These are phyloP conservation scores for Caranx melampygus DNA, from an alignment of 2,113 vertebrate species.

Conservation along the genomic window DNA sequence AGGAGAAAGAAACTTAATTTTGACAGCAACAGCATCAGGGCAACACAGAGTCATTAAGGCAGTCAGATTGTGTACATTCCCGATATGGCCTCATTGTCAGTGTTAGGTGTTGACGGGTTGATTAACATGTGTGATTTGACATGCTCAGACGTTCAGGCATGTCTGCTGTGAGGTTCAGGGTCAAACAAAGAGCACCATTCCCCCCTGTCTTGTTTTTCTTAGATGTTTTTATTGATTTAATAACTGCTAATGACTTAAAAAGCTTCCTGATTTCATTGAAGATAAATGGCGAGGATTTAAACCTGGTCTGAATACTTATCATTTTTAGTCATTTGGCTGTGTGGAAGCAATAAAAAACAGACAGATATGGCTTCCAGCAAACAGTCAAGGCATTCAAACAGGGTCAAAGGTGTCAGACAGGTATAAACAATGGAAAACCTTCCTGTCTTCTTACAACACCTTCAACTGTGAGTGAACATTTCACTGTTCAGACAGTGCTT, in stretches of 20 bases:
- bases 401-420: neutral
- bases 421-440: neutral
- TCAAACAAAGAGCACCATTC: slow-evolving; percentile 26
- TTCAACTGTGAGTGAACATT: neutral
- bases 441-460: neutral
- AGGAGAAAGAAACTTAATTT: slow-evolving; percentile 43
- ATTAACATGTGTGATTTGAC: slow-evolving; percentile 26
- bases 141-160: slow-evolving; percentile 26
- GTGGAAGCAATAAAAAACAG: neutral
- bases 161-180: slow-evolving; percentile 45
- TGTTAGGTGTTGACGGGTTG: slow-evolving; percentile 40
- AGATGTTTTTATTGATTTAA: slow-evolving; percentile 30
- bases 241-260: neutral
- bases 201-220: slow-evolving; percentile 19
- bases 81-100: slow-evolving; percentile 18
- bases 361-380: neutral
- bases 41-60: slow-evolving; percentile 2
- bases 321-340: neutral
- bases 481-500: neutral
- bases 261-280: neutral
- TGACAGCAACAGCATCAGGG: slow-evolving; percentile 9
- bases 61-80: slow-evolving; percentile 21
- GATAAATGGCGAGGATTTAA: neutral
- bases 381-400: neutral
- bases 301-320: neutral